A percentile compares a stretch with the other conserved stretches of the same genome.
Conservation (phyloP, 2,888 invertebrate species). For the Meghimatium bilineatum region DNA sequence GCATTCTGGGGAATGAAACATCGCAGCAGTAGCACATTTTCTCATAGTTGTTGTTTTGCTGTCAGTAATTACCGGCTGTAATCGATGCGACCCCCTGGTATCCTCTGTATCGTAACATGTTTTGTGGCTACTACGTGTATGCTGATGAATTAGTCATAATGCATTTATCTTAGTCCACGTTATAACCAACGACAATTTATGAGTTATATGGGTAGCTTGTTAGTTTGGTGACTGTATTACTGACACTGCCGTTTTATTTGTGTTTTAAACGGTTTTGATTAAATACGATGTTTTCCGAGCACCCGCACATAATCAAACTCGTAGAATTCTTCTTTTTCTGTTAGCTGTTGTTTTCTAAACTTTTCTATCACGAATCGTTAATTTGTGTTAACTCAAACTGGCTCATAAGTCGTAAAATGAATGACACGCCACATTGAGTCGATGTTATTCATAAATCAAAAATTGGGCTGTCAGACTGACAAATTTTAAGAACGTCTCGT, state of each 20-base stretch:
- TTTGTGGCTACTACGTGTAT: not conserved
- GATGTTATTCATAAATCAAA: not conserved
- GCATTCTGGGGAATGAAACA: not conserved
- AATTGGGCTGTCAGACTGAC: too few species aligned
- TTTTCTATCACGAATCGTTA: not conserved
- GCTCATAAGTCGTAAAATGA: not conserved
- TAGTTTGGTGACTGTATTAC: not conserved
- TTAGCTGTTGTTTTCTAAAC: not conserved
- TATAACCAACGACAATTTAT: not conserved
- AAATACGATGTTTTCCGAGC: not conserved
- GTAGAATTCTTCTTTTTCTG: not conserved
- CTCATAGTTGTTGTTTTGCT: not conserved
- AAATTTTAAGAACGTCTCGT: not conserved
- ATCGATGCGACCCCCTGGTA: not conserved
- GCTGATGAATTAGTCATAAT: not conserved
- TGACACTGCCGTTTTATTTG: not conserved
- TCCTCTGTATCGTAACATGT: not conserved
- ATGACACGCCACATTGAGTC: not conserved
- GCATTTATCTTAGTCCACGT: not conserved
- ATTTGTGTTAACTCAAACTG: not conserved
- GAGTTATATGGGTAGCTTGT: not conserved
- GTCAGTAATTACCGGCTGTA: not conserved
- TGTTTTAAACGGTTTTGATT: not conserved
- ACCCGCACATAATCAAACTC: not conserved
- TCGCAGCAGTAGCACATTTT: not conserved